Evolutionary conservation across 53 echinoderm and acorn worm genomes (phyloP), one percentile per base, ranked within the genome.

Genomic region (Holothuria leucospilota): DNA sequence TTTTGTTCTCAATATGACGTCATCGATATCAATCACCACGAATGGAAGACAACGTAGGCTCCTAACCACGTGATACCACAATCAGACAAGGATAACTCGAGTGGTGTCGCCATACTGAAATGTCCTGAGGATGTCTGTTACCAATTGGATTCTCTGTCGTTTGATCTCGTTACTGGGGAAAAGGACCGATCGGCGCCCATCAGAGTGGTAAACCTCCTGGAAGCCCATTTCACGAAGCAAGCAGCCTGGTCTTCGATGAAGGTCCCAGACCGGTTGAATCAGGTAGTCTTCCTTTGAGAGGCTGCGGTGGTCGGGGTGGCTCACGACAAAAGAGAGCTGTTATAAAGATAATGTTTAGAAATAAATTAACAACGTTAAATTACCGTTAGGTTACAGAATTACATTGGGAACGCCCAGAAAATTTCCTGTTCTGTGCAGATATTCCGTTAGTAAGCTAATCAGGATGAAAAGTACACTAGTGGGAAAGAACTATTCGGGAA

Each of bases 191-290:
- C 84, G 41, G 46, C 67, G 66, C 26, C 84, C 84, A 41, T 83
- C 67, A 6, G 65, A 39, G 68, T 83, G 84, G 29, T 67, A 67
- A 2, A 39, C 46, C 63, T 83, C 84, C 46, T 83, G 84, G 28
- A 85, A 93, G 70, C 86, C 87, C 77, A 93, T 82, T 26, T 84
- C 84, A 24, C 77, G 71, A 8, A 93, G 83, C n/a, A 93, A 62
- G 29, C 77, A 93, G 12, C 93, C 90, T 7, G 93, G 93, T 15
- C 93, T 66, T 60, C 90, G 49, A 69, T 93, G 93, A 3, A 87
- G 68, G 71, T 93, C 93, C 89, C 93, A 90, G 21, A 93, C 65
- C 14, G 93, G 86, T 78, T 86, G 77, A 38, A 93, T 84, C 16
- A 93, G 80, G 59, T 82, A 81, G 82, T 92, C 85, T 60, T 88